Evolutionary conservation across 2,888 invertebrate genomes (phyloP).

Genomic region (Athetis lepigone): DNA sequence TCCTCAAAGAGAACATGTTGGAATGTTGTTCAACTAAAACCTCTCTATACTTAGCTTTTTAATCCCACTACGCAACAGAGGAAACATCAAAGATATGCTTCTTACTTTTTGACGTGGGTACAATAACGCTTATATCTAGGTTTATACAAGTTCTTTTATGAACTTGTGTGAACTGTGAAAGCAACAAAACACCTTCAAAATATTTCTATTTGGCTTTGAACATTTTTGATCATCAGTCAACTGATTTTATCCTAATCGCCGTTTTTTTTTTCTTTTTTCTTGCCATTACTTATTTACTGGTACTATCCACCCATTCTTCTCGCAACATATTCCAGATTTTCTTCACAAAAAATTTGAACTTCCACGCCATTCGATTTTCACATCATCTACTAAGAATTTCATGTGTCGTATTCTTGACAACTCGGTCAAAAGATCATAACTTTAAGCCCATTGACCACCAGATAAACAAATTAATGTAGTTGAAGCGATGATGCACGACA

Average conservation of each 20-base stretch:
- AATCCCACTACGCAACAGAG: conserved; percentile 35
- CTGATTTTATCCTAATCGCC: not conserved
- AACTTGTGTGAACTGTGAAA: conserved; percentile 3
- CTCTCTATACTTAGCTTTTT: not conserved
- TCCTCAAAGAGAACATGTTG: too few species aligned
- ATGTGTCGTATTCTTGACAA: not conserved
- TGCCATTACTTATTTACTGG: not conserved
- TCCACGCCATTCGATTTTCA: not conserved
- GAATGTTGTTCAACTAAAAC: not conserved
- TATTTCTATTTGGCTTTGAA: not conserved
- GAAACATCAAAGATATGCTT: conserved; percentile 24
- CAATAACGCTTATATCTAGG: conserved; percentile 16
- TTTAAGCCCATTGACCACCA: conserved; percentile 4
- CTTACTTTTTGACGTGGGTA: conserved; percentile 32
- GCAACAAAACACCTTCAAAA: conserved; percentile 9
- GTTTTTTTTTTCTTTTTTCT: not conserved
- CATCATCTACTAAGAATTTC: not conserved
- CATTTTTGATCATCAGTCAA: not conserved
- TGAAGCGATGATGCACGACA: conserved; percentile 15
- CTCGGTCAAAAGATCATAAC: not conserved
- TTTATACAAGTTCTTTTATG: conserved; percentile 12
- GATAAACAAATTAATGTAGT: conserved; percentile 22
- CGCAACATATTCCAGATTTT: not conserved
- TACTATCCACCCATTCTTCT: not conserved
- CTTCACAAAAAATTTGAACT: too few species aligned